A percentile compares a stretch with the other conserved stretches of the same genome.
Conservation (phyloP, 2,797 vertebrate species). For the Cyclura pinguis region DNA sequence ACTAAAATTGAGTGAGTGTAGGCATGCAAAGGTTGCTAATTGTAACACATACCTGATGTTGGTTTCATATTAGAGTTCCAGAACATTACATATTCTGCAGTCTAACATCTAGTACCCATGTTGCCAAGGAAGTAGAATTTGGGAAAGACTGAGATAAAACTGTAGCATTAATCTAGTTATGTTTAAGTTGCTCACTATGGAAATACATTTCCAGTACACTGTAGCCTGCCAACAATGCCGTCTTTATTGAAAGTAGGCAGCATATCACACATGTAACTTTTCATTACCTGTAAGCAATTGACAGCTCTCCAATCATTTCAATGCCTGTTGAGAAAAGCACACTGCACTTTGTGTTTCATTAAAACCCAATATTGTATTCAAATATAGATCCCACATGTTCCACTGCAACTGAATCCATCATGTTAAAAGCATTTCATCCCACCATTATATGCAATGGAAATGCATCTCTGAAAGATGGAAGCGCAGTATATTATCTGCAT, state of each 20-base stretch:
- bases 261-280: not conserved
- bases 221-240: not conserved
- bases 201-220: not conserved
- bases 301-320: constrained; percentile 17
- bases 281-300: constrained; percentile 15
- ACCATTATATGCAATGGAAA: not conserved
- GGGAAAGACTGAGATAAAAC: not conserved
- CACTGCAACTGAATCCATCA: not conserved
- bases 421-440: not conserved
- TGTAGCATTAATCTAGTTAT: not conserved
- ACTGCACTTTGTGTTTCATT: not conserved
- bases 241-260: not conserved
- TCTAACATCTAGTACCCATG: not conserved
- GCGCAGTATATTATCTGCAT: not conserved
- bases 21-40: no score
- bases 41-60: no score
- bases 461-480: not conserved
- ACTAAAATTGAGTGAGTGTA: no score
- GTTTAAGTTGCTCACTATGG: not conserved
- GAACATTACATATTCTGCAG: not conserved
- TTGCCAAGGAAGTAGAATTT: not conserved
- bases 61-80: not conserved
- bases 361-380: not conserved
- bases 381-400: not conserved
- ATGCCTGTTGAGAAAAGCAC: not conserved